Conservation (phyloP, 1,140 invertebrate genomes). For the Drosophila ogumai region DNA sequence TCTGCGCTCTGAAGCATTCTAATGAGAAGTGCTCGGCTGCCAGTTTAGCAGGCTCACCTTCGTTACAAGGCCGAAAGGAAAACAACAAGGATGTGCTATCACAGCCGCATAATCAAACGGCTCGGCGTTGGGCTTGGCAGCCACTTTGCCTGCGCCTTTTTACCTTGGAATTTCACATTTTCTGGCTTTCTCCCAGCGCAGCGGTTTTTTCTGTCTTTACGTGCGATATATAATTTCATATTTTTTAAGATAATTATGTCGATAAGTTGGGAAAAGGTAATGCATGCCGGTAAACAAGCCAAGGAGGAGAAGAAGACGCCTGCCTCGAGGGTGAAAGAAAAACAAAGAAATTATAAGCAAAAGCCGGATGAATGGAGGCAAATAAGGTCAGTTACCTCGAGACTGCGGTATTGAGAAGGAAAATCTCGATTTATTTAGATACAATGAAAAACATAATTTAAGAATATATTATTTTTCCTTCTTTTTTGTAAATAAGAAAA, state of each 20-base stretch:
- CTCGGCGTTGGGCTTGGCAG: slow-evolving; percentile 48
- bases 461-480: no score
- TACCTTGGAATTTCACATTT: slow-evolving; percentile 44
- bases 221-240: slow-evolving; percentile 76
- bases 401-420: not conserved
- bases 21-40: slow-evolving; percentile 71
- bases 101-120: slow-evolving; percentile 75
- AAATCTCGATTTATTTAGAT: not conserved
- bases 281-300: slow-evolving; percentile 62
- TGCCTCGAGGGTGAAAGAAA: slow-evolving; percentile 31
- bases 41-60: slow-evolving; percentile 48
- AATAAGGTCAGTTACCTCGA: not conserved
- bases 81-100: slow-evolving; percentile 67
- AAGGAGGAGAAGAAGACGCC: slow-evolving; percentile 9
- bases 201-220: slow-evolving; percentile 50
- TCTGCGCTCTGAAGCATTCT: slow-evolving; percentile 74
- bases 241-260: slow-evolving; percentile 82
- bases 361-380: no score
- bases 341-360: slow-evolving; percentile 21
- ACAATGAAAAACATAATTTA: no score
- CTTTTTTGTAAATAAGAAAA: no score
- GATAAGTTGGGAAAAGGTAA: slow-evolving; percentile 75
- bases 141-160: slow-evolving; percentile 52
- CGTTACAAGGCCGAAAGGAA: slow-evolving; percentile 52
- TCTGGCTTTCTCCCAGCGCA: slow-evolving; percentile 31